Evolutionary conservation across 2,888 invertebrate species (phyloP), one percentile per base, ranked within the genome.

Genomic region (Cepaea hortensis): DNA sequence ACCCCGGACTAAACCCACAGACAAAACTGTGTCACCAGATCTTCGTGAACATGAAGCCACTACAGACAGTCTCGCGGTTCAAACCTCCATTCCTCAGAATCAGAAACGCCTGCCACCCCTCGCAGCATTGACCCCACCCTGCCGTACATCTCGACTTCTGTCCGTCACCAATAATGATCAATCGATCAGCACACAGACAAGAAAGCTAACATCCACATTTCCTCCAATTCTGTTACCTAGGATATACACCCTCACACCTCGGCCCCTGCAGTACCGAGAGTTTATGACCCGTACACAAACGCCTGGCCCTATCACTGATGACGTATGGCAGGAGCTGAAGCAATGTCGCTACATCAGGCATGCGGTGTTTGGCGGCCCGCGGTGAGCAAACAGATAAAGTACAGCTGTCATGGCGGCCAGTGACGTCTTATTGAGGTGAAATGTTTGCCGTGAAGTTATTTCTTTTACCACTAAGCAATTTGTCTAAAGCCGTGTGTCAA

Each of bases 321-420:
- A 90, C 0, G 91, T 91, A 75, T 92, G 92, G 92, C 91, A 91
- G 35, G 92, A 91, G 20, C 88, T 92, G 15, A 89, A 91, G 68
- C 90, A 91, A 68, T 92, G 92, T 88, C 89, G 92, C 20, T 92
- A 92, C 85, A 87, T 92, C 18, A 85, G 92, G 73, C 91, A 90
- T 20, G 80, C 70, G n/a, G 7, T 73, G 55, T 84, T 35, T 84
- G 75, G 15, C n/a, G 62, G 62, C 62, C 55, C 55, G 55, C 55
- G 55, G 11, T 3, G 0, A 6, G 55, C 7, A 55, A 0, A 55
- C 11, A 55, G 6, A 9, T 55, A 55, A 55, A 11, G 6, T 55
- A 55, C 55, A 55, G 7, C 6, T 55, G 6, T 55, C 11, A 6
- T 55, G 55, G 11, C 55, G 11, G 55, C 11, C 55, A 55, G 0